phyloP scores from a whole-genome alignment of 2,888 invertebrate genomes.

The Heliconius erato region DNA sequence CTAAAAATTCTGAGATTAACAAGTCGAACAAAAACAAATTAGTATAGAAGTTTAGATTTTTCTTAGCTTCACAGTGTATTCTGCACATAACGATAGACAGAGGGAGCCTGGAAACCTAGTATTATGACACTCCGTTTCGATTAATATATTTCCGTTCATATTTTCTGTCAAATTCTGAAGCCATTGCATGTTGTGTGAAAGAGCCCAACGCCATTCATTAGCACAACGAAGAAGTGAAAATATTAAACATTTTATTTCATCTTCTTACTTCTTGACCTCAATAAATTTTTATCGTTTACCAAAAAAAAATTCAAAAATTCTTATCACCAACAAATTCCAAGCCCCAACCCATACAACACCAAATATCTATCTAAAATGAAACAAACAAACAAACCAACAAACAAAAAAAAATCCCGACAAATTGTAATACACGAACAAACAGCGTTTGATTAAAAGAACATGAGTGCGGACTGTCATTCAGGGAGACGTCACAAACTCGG shows the following conservation, averaged over 20 bases:
- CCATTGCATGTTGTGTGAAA: not conserved
- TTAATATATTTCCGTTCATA: not conserved
- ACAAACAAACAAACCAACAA: not conserved
- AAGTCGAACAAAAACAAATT: too few relatives aligned
- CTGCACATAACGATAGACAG: not conserved
- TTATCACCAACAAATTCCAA: not conserved
- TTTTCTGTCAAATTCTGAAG: not conserved
- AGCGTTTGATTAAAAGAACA: slow-evolving; percentile 48
- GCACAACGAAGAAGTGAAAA: accelerated
- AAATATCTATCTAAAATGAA: not conserved
- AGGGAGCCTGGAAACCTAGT: not conserved
- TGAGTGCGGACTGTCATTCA: slow-evolving; percentile 43
- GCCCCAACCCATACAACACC: not conserved
- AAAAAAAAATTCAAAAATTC: not conserved
- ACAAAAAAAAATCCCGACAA: slow-evolving; percentile 22
- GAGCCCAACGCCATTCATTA: too few relatives aligned
- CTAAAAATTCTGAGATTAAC: too few relatives aligned
- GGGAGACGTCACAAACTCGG: slow-evolving; percentile 45
- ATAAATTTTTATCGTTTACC: too few relatives aligned
- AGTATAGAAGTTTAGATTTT: too few relatives aligned
- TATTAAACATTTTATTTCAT: not conserved
- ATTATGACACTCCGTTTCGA: not conserved
- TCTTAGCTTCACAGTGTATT: not conserved
- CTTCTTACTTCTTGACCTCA: too few relatives aligned
- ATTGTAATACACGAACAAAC: slow-evolving; percentile 31